These are phyloP conservation scores for Lithobius niger DNA, from an alignment of 1,140 invertebrate species.

Conservation along the genomic window DNA sequence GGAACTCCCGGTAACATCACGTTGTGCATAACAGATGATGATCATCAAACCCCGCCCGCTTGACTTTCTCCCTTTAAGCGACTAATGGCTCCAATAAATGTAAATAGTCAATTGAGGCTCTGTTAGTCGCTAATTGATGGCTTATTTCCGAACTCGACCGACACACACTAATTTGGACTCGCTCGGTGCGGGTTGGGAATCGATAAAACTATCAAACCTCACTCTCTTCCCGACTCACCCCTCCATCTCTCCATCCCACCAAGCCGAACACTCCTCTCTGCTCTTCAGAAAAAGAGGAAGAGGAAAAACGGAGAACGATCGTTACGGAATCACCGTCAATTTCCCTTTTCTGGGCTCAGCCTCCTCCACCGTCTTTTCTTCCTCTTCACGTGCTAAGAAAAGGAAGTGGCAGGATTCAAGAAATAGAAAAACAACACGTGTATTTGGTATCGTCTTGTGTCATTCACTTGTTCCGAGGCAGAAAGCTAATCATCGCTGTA, in stretches of 20 bases:
- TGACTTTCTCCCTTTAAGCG: background rate
- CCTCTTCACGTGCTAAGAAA: too few species aligned
- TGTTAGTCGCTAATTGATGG: conserved; percentile 4
- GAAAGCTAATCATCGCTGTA: too few species aligned
- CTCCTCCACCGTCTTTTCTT: too few species aligned
- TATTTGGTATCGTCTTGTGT: too few species aligned
- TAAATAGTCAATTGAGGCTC: conserved; percentile 2
- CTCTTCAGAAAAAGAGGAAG: background rate
- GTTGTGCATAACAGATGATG: too few species aligned
- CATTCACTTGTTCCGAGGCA: too few species aligned
- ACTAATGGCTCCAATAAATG: conserved; percentile 7
- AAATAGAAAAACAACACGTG: too few species aligned
- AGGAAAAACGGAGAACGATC: background rate
- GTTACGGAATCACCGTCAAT: too few species aligned
- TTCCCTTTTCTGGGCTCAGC: too few species aligned
- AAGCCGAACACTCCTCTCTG: background rate
- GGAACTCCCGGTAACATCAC: too few species aligned
- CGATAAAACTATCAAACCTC: background rate
- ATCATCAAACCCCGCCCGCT: too few species aligned
- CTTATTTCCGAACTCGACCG: conserved; percentile 3
- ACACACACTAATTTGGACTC: conserved; percentile 1
- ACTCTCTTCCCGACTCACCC: background rate
- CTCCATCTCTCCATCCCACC: background rate
- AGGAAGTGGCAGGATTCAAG: too few species aligned
- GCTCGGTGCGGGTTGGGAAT: background rate